Conservation (phyloP, 1,140 invertebrate genomes). For the Drosophila elegans region DNA sequence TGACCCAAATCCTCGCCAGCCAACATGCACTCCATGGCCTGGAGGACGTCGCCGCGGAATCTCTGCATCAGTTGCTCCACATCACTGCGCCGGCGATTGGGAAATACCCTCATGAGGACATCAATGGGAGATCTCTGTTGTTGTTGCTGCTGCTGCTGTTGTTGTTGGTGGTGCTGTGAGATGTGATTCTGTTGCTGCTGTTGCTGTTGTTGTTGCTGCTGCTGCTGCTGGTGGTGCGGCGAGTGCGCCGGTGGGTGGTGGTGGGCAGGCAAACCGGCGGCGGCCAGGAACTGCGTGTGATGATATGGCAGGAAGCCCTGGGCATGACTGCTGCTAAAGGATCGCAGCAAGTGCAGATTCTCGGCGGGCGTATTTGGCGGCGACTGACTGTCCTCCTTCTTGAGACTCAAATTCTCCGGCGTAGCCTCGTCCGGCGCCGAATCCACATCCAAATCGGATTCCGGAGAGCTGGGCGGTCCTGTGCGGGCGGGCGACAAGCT, state of each 20-base stretch:
- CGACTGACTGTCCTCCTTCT: slow-evolving; percentile 85
- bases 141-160: slow-evolving; percentile 74
- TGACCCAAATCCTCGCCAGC: slow-evolving; percentile 87
- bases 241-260: slow-evolving; percentile 67
- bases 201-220: slow-evolving; percentile 70
- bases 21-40: slow-evolving; percentile 95
- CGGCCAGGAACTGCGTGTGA: slow-evolving; percentile 85
- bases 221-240: slow-evolving; percentile 50
- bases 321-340: slow-evolving; percentile 68
- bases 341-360: slow-evolving; percentile 74
- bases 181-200: slow-evolving; percentile 79
- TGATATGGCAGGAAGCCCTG: slow-evolving; percentile 85
- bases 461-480: slow-evolving; percentile 85
- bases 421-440: slow-evolving; percentile 86
- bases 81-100: slow-evolving; percentile 91
- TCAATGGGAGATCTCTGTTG: slow-evolving; percentile 89
- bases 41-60: slow-evolving; percentile 93
- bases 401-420: slow-evolving; percentile 88
- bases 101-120: slow-evolving; percentile 92
- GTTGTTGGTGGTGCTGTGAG: slow-evolving; percentile 60
- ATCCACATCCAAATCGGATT: slow-evolving; percentile 86
- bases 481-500: slow-evolving; percentile 85
- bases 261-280: slow-evolving; percentile 61
- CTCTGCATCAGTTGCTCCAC: slow-evolving; percentile 92
- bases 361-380: slow-evolving; percentile 79